Evolutionary conservation across 2,797 vertebrate genomes (phyloP).

Genomic region (Hemibagrus guttatus): DNA sequence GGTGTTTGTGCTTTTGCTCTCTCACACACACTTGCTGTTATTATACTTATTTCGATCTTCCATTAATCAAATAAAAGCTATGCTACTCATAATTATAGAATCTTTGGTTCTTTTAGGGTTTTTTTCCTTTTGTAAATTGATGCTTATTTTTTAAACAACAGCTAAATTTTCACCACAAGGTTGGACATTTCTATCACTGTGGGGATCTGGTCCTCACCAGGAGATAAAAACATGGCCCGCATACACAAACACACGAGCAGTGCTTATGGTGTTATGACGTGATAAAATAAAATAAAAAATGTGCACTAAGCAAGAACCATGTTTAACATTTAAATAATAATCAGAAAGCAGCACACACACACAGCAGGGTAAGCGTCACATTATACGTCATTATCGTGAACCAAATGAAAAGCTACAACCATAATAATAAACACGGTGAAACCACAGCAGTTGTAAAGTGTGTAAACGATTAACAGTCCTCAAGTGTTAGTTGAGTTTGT

Average conservation of each 20-base stretch:
- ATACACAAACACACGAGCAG: not conserved
- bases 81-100: not conserved
- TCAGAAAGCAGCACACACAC: not conserved
- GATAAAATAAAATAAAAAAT: too few relatives aligned
- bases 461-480: conserved; percentile 16
- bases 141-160: not conserved
- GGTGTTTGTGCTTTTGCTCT: not conserved
- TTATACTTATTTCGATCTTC: not conserved
- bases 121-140: not conserved
- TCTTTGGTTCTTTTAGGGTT: not conserved
- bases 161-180: not conserved
- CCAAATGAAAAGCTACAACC: not conserved
- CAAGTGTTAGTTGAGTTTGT: conserved; percentile 44
- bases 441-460: not conserved
- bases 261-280: not conserved
- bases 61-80: not conserved
- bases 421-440: not conserved
- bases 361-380: not conserved
- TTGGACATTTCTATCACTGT: not conserved
- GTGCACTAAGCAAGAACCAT: not conserved
- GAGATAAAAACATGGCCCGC: not conserved
- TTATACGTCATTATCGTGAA: not conserved
- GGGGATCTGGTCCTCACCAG: not conserved
- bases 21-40: not conserved
- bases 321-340: not conserved